Evolutionary conservation across 2,797 vertebrate genomes (phyloP).

Genomic region (Lycodopsis pacificus): DNA sequence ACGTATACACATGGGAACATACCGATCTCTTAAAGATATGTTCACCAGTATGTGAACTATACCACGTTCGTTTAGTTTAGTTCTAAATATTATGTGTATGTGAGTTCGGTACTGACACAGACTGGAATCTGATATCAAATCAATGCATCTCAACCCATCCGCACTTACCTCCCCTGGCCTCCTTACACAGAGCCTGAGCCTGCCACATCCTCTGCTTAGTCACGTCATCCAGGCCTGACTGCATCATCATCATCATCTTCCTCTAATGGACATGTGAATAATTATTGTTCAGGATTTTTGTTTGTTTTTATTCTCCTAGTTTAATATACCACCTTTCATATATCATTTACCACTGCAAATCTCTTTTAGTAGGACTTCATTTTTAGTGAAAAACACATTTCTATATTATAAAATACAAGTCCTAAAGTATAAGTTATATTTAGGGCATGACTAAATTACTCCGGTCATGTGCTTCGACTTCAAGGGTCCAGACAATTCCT

Average conservation of each 20-base stretch:
- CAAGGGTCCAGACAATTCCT: background rate
- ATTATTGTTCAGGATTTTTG: background rate
- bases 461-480: background rate
- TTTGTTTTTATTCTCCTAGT: background rate
- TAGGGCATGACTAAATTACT: background rate
- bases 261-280: conserved; percentile 15
- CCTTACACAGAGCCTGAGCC: conserved; percentile 79
- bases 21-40: conserved; percentile 4
- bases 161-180: conserved; percentile 81
- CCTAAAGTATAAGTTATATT: background rate
- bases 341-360: background rate
- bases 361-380: background rate
- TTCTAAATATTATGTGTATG: background rate
- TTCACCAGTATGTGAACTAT: background rate
- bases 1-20: background rate
- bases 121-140: conserved; percentile 6
- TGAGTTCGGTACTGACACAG: conserved; percentile 1
- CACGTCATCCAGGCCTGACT: conserved; percentile 62
- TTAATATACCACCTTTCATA: background rate
- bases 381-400: background rate
- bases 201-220: conserved; percentile 80
- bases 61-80: background rate
- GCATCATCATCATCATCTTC: conserved; percentile 79
- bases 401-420: background rate
- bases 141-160: background rate